phyloP scores from a whole-genome alignment of 1,140 invertebrate species.

The Heterodera schachtii region DNA sequence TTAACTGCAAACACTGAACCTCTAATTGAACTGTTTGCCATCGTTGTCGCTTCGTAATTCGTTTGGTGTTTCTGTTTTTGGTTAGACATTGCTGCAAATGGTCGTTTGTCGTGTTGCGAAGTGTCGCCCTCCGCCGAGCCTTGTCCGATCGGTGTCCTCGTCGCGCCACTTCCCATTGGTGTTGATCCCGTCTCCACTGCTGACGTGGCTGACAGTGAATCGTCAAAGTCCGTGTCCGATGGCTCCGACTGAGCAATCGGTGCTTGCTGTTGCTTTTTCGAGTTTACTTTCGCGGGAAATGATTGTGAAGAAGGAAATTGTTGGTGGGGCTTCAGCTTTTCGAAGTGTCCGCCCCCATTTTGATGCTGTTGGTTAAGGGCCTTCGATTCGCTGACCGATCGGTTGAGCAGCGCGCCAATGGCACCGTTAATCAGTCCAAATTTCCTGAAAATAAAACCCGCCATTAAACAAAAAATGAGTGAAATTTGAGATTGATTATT shows the following conservation, averaged over 20 bases:
- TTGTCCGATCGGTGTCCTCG: constrained; percentile 9
- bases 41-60: constrained; percentile 5
- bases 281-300: background rate
- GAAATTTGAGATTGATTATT: too few relatives aligned
- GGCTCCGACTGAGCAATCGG: constrained; percentile 64
- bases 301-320: background rate
- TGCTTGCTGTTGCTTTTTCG: constrained; percentile 33
- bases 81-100: background rate
- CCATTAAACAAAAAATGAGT: too few relatives aligned
- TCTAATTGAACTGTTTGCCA: background rate
- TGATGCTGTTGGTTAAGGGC: background rate
- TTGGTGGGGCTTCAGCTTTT: background rate
- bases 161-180: constrained; percentile 17
- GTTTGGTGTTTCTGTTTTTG: constrained; percentile 11
- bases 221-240: constrained; percentile 62
- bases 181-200: constrained; percentile 11
- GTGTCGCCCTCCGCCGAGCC: background rate
- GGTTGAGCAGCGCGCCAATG: constrained; percentile 5
- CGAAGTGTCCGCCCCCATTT: constrained; percentile 15
- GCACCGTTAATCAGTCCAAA: constrained; percentile 26
- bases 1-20: background rate
- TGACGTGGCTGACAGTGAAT: constrained; percentile 27
- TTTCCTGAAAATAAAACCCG: constrained; percentile 1
- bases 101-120: background rate
- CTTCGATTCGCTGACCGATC: constrained; percentile 29